phyloP scores from a whole-genome alignment of 1,140 invertebrate genomes.

The Psilanteris sp. region DNA sequence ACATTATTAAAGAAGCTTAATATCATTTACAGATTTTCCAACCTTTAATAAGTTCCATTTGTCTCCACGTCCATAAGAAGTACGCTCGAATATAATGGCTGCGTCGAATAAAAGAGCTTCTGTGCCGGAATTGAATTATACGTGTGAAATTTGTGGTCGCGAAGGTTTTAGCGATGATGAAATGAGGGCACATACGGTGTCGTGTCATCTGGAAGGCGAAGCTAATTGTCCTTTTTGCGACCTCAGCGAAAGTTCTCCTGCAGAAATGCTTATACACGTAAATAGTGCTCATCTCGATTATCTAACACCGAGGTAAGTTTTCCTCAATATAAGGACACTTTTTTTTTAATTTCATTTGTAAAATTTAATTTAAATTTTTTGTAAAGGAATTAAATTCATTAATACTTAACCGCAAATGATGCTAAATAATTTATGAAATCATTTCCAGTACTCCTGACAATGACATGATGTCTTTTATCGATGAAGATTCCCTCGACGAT shows the following conservation, averaged over 20 bases:
- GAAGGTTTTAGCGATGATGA: conserved; percentile 89
- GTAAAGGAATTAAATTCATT: too few relatives aligned
- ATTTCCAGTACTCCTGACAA: conserved; percentile 75
- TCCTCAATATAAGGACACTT: too few relatives aligned
- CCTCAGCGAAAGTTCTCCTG: conserved; percentile 84
- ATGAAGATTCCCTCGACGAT: conserved; percentile 77
- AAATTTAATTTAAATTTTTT: too few relatives aligned
- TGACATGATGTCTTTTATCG: conserved; percentile 80
- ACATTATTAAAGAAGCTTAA: too few relatives aligned
- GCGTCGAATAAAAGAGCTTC: conserved; percentile 69
- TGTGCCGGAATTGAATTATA: conserved; percentile 80
- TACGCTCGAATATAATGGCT: conserved; percentile 64
- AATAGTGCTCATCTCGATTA: conserved; percentile 90
- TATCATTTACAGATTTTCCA: too few relatives aligned
- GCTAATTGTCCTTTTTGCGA: conserved; percentile 91
- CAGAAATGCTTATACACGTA: conserved; percentile 88
- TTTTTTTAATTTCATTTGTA: too few relatives aligned
- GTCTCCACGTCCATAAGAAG: conserved; percentile 8
- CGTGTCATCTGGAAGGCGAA: conserved; percentile 87
- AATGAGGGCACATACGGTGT: conserved; percentile 88
- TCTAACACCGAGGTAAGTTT: conserved; percentile 85
- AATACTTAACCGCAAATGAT: too few relatives aligned
- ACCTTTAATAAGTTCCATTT: too few relatives aligned
- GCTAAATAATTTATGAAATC: neutral
- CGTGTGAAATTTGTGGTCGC: conserved; percentile 90